Conservation (phyloP, 1,140 invertebrate genomes). For the Eupeodes corollae region DNA sequence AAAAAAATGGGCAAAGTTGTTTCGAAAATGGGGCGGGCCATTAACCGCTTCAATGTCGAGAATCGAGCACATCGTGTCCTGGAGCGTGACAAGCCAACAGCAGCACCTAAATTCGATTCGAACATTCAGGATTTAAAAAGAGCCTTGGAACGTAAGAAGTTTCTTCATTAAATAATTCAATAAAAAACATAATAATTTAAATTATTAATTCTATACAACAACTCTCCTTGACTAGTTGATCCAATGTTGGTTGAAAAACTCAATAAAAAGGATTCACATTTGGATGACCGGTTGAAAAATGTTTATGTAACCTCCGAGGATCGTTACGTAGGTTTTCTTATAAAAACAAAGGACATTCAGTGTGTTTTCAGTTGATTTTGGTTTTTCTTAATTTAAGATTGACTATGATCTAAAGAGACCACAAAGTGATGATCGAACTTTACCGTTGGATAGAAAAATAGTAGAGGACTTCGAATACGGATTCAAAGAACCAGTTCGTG, state of each 20-base stretch:
- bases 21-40: constrained; percentile 39
- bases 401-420: constrained; percentile 11
- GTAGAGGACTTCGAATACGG: constrained; percentile 42
- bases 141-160: constrained; percentile 43
- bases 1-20: constrained; percentile 43
- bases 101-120: constrained; percentile 50
- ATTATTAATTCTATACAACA: background rate
- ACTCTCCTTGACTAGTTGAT: constrained; percentile 43
- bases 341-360: background rate
- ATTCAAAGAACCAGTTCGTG: constrained; percentile 42
- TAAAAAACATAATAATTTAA: background rate
- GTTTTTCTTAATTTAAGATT: constrained; percentile 7
- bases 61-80: constrained; percentile 56
- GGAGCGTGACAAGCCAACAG: constrained; percentile 48
- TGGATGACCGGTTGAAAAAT: constrained; percentile 51
- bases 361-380: too few species aligned
- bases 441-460: constrained; percentile 28
- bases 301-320: constrained; percentile 56
- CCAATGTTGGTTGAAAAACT: constrained; percentile 47
- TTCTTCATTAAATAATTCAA: constrained; percentile 6
- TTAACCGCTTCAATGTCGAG: constrained; percentile 55
- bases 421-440: constrained; percentile 8
- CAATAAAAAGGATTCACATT: constrained; percentile 43
- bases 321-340: constrained; percentile 27
- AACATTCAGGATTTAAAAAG: constrained; percentile 49